Conservation (phyloP, 2,888 invertebrate genomes). For the Pheosia gnoma region DNA sequence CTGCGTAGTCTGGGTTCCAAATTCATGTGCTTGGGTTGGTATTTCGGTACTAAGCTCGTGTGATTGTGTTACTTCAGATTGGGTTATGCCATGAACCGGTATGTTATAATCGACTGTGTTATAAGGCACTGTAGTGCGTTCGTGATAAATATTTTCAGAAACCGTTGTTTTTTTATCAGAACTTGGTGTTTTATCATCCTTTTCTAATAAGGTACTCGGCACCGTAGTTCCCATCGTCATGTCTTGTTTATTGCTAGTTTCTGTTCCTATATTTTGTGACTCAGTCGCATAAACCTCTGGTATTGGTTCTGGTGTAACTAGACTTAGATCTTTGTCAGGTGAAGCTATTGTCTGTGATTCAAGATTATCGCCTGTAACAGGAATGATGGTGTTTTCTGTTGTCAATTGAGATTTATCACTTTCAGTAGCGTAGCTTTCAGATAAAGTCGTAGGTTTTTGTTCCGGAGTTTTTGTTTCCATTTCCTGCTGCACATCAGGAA, state of each 20-base stretch:
- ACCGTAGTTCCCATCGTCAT: background rate
- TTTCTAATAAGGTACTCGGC: background rate
- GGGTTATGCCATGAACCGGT: background rate
- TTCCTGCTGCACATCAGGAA: background rate
- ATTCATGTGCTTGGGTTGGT: background rate
- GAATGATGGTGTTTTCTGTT: conserved; percentile 5
- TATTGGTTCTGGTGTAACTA: background rate
- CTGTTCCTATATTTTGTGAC: background rate
- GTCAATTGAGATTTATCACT: background rate
- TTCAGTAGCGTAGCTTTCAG: background rate
- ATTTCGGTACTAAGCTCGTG: background rate
- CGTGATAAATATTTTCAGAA: background rate
- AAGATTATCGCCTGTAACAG: background rate
- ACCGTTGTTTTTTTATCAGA: background rate
- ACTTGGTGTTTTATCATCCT: background rate
- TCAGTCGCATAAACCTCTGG: background rate
- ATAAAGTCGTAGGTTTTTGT: background rate
- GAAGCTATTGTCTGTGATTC: background rate
- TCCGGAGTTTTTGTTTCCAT: background rate
- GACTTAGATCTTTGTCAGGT: background rate
- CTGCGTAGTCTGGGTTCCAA: background rate
- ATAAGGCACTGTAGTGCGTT: background rate
- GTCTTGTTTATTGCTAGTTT: background rate
- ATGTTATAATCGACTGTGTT: background rate
- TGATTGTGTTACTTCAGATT: background rate